These are phyloP conservation scores for Stenichneumon culpator DNA, from an alignment of 2,888 invertebrate species.

Conservation along the genomic window DNA sequence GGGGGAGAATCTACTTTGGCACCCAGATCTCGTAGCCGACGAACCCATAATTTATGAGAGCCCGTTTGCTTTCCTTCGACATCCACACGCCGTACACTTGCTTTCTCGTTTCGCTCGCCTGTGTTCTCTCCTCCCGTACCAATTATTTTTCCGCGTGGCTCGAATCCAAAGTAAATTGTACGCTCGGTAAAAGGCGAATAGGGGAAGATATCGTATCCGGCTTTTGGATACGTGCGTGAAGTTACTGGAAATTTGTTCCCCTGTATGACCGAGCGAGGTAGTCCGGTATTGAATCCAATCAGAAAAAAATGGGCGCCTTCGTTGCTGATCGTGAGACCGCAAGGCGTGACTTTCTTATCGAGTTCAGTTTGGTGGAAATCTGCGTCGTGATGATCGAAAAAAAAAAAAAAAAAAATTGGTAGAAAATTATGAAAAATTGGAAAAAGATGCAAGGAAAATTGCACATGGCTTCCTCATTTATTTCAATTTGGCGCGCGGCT, in stretches of 20 bases:
- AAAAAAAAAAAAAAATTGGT: too few relatives aligned
- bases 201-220: not conserved
- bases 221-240: not conserved
- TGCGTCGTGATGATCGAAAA: too few relatives aligned
- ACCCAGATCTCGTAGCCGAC: not conserved
- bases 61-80: constrained; percentile 27
- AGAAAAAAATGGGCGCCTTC: not conserved
- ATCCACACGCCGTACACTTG: not conserved
- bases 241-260: not conserved
- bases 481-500: too few relatives aligned
- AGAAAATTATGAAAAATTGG: too few relatives aligned
- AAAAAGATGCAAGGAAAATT: too few relatives aligned
- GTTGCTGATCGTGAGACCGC: too few relatives aligned
- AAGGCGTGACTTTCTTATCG: too few relatives aligned
- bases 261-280: not conserved
- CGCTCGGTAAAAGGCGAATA: not conserved
- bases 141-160: constrained; percentile 28
- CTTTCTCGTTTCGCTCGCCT: constrained; percentile 6
- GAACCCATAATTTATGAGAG: constrained; percentile 16
- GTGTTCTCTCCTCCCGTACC: not conserved
- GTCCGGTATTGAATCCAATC: not conserved
- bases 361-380: too few relatives aligned
- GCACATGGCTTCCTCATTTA: too few relatives aligned
- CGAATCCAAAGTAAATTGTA: constrained; percentile 30
- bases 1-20: not conserved